Evolutionary conservation across 2,888 invertebrate genomes (phyloP).

Genomic region (Byasa hedistus): DNA sequence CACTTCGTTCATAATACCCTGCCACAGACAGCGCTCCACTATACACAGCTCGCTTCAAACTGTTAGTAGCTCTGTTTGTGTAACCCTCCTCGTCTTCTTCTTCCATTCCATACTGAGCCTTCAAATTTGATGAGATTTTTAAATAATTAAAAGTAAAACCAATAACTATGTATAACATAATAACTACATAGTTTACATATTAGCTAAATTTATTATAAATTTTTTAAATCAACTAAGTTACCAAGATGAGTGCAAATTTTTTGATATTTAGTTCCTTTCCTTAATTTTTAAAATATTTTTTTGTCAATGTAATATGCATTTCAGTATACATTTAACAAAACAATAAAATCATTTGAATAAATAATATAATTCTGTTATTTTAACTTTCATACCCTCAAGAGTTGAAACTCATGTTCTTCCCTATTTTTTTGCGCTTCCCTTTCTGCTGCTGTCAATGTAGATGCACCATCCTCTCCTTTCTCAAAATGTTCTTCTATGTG

Average conservation of each 20-base stretch:
- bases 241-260: too few relatives aligned
- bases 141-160: too few relatives aligned
- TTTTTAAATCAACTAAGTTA: too few relatives aligned
- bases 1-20: slow-evolving; percentile 89
- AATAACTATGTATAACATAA: too few relatives aligned
- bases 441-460: slow-evolving; percentile 57
- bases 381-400: slow-evolving; percentile 78
- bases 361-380: not conserved
- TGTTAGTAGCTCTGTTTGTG: slow-evolving; percentile 86
- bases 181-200: too few relatives aligned
- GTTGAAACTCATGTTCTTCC: slow-evolving; percentile 90
- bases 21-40: slow-evolving; percentile 92
- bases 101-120: slow-evolving; percentile 94
- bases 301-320: too few relatives aligned
- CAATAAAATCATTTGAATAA: not conserved
- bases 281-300: too few relatives aligned
- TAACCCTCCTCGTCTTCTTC: slow-evolving; percentile 89
- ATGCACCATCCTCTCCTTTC: slow-evolving; percentile 68
- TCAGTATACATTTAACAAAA: not conserved
- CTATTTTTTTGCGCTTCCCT: slow-evolving; percentile 84
- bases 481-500: slow-evolving; percentile 93
- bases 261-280: too few relatives aligned
- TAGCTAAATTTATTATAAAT: too few relatives aligned
- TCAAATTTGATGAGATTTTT: slow-evolving; percentile 11
- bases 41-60: slow-evolving; percentile 90